Evolutionary conservation across 2,888 invertebrate genomes (phyloP).

Genomic region (Salpingus planirostris): DNA sequence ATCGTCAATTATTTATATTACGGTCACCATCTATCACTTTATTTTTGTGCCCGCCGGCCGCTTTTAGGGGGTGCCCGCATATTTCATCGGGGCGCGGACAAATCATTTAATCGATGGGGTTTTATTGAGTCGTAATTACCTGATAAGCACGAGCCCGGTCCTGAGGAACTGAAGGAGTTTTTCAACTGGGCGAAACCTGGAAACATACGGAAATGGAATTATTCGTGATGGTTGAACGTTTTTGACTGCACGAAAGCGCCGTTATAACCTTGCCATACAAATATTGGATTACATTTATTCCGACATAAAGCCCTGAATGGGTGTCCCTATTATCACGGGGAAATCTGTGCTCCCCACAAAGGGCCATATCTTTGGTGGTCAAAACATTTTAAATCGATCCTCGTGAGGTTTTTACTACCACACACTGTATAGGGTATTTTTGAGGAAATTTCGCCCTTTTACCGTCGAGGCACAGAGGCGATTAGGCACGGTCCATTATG

Average conservation of each 20-base stretch:
- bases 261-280: no score
- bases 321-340: constrained; percentile 37
- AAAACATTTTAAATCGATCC: no score
- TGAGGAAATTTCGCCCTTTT: constrained; percentile 23
- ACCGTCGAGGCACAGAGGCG: constrained; percentile 16
- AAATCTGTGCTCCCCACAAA: constrained; percentile 35
- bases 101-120: no score
- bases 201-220: no score
- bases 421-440: no score
- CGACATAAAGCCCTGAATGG: constrained; percentile 35
- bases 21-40: constrained; percentile 31
- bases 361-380: constrained; percentile 36
- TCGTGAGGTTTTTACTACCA: constrained; percentile 9
- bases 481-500: constrained; percentile 33
- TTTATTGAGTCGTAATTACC: no score
- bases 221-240: no score
- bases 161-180: constrained; percentile 55
- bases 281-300: constrained; percentile 38
- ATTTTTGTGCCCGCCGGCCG: constrained; percentile 23
- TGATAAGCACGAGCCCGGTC: constrained; percentile 53
- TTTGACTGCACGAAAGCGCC: no score
- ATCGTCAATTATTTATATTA: constrained; percentile 33
- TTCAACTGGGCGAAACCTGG: constrained; percentile 59
- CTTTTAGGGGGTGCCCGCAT: no score
- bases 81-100: constrained; percentile 19